phyloP scores from a whole-genome alignment of 2,797 vertebrate genomes.

The Harpagifer antarcticus region DNA sequence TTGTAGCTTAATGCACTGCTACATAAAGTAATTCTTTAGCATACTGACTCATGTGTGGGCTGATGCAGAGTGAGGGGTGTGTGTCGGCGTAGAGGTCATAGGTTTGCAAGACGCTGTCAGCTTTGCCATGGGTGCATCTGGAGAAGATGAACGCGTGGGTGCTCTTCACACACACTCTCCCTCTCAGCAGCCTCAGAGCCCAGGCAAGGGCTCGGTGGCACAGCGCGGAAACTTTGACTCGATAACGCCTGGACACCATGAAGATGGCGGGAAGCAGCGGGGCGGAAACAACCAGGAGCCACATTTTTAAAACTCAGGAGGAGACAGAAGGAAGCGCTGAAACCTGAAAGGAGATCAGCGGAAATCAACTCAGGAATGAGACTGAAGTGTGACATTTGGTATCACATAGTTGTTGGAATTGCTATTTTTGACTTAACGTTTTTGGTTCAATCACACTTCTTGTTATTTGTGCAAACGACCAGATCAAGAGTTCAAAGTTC shows the following conservation, averaged over 20 bases:
- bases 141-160: slow-evolving; percentile 80
- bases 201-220: slow-evolving; percentile 50
- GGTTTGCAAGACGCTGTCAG: slow-evolving; percentile 78
- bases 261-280: slow-evolving; percentile 66
- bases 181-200: slow-evolving; percentile 31
- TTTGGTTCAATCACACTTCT: not conserved
- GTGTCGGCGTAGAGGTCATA: slow-evolving; percentile 73
- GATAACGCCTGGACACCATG: slow-evolving; percentile 37
- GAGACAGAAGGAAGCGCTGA: fast-evolving
- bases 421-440: not conserved
- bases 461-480: not conserved
- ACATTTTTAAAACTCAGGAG: slow-evolving; percentile 52
- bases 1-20: not conserved
- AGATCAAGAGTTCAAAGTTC: not conserved
- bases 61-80: slow-evolving; percentile 64
- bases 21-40: not conserved
- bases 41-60: slow-evolving; percentile 68
- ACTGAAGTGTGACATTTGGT: not conserved
- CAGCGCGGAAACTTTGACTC: slow-evolving; percentile 27
- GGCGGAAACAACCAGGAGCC: slow-evolving; percentile 47
- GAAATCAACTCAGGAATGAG: not conserved
- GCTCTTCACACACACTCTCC: slow-evolving; percentile 58
- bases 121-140: slow-evolving; percentile 80
- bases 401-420: not conserved
- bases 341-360: slow-evolving; percentile 4